phyloP scores from a whole-genome alignment of 35 echinoderm and acorn worm genomes.

The Acanthaster planci region DNA sequence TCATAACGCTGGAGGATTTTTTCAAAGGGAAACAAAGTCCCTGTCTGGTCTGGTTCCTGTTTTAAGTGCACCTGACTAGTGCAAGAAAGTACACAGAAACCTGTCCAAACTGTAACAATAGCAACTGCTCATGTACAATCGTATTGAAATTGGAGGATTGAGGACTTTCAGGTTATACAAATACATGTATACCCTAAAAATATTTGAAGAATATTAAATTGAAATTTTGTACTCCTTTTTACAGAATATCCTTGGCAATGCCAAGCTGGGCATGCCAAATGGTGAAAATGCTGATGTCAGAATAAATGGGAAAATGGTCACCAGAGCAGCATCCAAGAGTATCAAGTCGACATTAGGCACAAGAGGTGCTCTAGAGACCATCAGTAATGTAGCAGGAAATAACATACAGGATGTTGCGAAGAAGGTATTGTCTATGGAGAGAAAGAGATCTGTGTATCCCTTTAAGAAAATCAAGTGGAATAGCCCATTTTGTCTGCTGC shows the following conservation, averaged over 20 bases:
- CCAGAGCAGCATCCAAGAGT: not conserved
- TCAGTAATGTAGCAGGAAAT: constrained; percentile 70
- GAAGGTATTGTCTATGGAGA: constrained; percentile 40
- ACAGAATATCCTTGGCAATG: constrained; percentile 10
- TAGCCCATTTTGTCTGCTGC: not conserved
- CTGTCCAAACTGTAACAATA: too few species aligned
- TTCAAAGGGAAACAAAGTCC: too few species aligned
- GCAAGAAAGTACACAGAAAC: too few species aligned
- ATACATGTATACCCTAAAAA: too few species aligned
- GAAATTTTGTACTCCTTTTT: not conserved
- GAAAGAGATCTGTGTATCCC: not conserved
- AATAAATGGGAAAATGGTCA: not conserved
- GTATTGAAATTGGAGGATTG: too few species aligned
- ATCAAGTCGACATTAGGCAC: not conserved
- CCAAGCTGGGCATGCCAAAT: not conserved
- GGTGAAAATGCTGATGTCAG: not conserved
- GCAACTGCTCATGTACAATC: too few species aligned
- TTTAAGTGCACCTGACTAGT: too few species aligned
- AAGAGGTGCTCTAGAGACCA: constrained; percentile 78
- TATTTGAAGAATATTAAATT: too few species aligned
- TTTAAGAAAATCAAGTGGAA: not conserved
- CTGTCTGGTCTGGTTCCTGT: too few species aligned
- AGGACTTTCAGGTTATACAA: too few species aligned
- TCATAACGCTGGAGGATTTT: too few species aligned
- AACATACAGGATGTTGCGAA: constrained; percentile 30